Conservation (phyloP, 2,888 invertebrate genomes). For the Aporophyla lueneburgensis region DNA sequence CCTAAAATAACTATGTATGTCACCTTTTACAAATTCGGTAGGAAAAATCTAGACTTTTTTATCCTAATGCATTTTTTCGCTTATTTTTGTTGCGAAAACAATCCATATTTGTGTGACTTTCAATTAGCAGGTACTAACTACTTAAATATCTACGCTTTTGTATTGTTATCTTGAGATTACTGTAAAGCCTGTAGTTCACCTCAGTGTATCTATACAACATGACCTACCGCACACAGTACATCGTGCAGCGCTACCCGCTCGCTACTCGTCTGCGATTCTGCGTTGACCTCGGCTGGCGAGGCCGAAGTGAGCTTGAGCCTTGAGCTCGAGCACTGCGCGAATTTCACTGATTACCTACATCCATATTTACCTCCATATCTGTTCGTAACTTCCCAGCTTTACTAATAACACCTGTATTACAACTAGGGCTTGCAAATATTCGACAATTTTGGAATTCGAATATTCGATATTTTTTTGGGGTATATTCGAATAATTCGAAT, state of each 20-base stretch:
- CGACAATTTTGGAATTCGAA: too few species aligned
- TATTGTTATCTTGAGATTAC: conserved; percentile 44
- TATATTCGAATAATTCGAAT: too few species aligned
- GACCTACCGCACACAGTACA: conserved; percentile 64
- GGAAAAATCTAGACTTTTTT: conserved; percentile 3
- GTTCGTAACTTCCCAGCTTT: not conserved
- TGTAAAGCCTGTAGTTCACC: conserved; percentile 37
- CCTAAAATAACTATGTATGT: not conserved
- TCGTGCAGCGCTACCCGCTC: conserved; percentile 14
- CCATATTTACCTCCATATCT: not conserved
- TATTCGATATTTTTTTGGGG: too few species aligned
- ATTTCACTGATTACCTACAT: conserved; percentile 32
- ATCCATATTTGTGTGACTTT: not conserved
- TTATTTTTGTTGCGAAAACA: not conserved
- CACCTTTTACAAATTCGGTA: not conserved
- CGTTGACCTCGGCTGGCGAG: conserved; percentile 54
- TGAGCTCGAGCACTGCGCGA: conserved; percentile 14
- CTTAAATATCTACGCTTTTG: not conserved
- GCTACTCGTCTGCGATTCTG: conserved; percentile 28
- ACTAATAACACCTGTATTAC: not conserved
- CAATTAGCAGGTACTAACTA: not conserved
- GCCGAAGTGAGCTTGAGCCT: conserved; percentile 25
- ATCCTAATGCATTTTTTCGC: not conserved
- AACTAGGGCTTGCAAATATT: too few species aligned
- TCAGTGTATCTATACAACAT: conserved; percentile 56